Evolutionary conservation across 2,113 vertebrate genomes (phyloP).

Genomic region (Atractosteus spatula): DNA sequence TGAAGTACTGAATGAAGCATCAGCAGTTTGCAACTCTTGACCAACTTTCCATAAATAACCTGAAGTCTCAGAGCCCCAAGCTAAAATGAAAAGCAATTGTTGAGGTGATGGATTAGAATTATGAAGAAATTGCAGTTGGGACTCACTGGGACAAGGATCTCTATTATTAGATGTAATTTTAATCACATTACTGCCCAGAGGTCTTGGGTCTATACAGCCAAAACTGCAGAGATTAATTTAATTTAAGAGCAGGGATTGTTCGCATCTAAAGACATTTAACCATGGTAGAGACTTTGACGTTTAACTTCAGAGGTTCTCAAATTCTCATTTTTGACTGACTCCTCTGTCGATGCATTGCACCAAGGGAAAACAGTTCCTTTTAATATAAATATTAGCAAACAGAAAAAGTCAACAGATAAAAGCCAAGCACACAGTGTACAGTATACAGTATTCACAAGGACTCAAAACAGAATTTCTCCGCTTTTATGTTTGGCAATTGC

Average conservation of each 20-base stretch:
- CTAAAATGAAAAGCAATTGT: constrained; percentile 4
- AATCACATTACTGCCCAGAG: constrained; percentile 16
- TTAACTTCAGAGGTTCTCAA: not conserved
- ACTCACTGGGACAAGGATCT: not conserved
- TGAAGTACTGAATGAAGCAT: not conserved
- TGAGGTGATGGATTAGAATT: constrained; percentile 16
- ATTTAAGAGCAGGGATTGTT: constrained; percentile 5
- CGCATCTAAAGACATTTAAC: constrained; percentile 3
- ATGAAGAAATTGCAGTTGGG: not conserved
- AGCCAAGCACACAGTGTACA: no score
- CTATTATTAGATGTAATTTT: constrained; percentile 17
- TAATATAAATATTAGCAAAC: not conserved
- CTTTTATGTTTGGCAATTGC: not conserved
- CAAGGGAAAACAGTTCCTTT: not conserved
- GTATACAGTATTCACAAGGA: not conserved
- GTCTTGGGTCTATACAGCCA: not conserved
- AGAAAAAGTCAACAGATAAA: not conserved
- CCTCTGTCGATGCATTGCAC: not conserved
- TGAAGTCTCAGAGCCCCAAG: not conserved
- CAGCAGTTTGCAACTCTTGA: not conserved
- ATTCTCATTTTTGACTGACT: not conserved
- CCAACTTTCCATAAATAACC: constrained; percentile 12
- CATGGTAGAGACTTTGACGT: not conserved
- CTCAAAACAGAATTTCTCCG: not conserved
- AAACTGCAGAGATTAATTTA: constrained; percentile 11